Conservation (phyloP, 2,113 vertebrate species). For the Mustelus asterias region DNA sequence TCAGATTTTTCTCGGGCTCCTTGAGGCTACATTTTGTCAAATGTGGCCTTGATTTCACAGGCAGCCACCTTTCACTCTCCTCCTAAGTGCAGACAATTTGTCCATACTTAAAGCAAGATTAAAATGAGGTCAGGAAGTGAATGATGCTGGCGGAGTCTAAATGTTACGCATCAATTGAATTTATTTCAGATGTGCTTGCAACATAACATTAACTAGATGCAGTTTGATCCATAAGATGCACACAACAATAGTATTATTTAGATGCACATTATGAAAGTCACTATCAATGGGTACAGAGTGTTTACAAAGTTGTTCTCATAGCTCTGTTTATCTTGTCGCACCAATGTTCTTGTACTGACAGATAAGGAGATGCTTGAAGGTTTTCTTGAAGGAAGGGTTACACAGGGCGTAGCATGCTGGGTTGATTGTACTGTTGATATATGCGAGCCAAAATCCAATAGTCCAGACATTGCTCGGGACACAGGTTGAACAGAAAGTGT, state of each 20-base stretch:
- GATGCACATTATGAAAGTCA: background rate
- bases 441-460: conserved; percentile 87
- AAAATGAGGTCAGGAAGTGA: no score
- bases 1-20: no score
- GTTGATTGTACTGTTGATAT: conserved; percentile 88
- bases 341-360: conserved; percentile 95
- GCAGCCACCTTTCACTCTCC: no score
- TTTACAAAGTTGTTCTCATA: background rate
- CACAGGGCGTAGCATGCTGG: conserved; percentile 95
- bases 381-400: conserved; percentile 97
- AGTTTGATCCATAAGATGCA: background rate
- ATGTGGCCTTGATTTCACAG: no score
- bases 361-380: conserved; percentile 95
- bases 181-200: background rate
- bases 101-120: no score
- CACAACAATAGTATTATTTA: background rate
- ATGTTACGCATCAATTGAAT: background rate
- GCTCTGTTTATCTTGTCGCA: conserved; percentile 75
- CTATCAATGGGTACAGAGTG: background rate
- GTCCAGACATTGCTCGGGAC: conserved; percentile 95
- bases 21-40: no score
- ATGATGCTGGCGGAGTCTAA: no score
- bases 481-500: conserved; percentile 90
- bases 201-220: background rate
- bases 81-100: no score